Conservation (phyloP, 2,797 vertebrate genomes). For the Galagoides demidoff region DNA sequence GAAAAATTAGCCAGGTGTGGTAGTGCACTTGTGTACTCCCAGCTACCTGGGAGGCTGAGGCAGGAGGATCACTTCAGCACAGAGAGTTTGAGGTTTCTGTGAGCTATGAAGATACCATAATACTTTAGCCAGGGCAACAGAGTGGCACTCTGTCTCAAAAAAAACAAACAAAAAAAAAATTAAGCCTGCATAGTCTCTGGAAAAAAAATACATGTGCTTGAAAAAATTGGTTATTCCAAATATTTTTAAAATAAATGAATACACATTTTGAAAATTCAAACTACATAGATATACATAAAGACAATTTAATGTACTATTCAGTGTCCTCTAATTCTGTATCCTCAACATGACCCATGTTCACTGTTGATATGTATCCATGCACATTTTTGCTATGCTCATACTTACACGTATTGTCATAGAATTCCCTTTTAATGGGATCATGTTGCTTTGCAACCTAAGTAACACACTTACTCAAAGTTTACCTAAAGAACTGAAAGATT, state of each 20-base stretch:
- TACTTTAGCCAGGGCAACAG: not conserved
- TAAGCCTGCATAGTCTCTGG: not conserved
- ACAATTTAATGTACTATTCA: not conserved
- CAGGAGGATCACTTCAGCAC: not conserved
- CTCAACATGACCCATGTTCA: not conserved
- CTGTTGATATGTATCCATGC: not conserved
- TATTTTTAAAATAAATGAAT: not conserved
- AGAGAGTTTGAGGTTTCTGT: not conserved
- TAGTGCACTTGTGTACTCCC: not conserved
- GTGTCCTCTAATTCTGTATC: not conserved
- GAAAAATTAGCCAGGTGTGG: not conserved
- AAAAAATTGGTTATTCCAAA: not conserved
- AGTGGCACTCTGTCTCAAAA: not conserved
- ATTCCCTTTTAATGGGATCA: not conserved
- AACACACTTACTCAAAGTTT: not conserved
- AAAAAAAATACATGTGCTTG: not conserved
- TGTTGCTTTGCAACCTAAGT: not conserved
- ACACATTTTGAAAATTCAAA: not conserved
- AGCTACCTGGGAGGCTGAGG: not conserved
- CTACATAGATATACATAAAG: not conserved
- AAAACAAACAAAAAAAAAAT: not conserved
- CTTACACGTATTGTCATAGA: not conserved
- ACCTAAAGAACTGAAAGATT: not conserved
- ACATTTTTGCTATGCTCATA: not conserved
- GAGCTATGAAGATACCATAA: not conserved